Evolutionary conservation across 2,797 vertebrate species (phyloP).

Genomic region (Micromesistius poutassou): DNA sequence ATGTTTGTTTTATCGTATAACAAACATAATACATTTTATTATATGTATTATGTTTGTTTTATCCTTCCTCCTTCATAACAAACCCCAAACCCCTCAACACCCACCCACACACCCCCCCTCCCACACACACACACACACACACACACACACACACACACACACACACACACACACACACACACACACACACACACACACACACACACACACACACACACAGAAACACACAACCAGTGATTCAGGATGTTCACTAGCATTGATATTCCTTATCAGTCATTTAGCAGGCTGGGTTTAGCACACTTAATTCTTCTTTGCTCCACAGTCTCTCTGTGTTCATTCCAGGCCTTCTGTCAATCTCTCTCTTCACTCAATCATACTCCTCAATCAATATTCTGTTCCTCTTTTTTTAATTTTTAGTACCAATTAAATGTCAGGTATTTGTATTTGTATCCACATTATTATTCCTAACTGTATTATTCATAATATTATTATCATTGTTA

Average conservation of each 20-base stretch:
- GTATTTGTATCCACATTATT: too few species aligned
- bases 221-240: constrained; percentile 1
- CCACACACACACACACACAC: constrained; percentile 7
- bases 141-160: not conserved
- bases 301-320: constrained; percentile 17
- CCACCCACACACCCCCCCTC: constrained; percentile 21
- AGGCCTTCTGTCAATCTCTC: constrained; percentile 30
- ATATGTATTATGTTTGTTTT: not conserved
- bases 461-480: too few species aligned
- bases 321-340: constrained; percentile 14
- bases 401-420: too few species aligned
- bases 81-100: constrained; percentile 12
- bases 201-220: constrained; percentile 1
- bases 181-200: constrained; percentile 21
- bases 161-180: constrained; percentile 1
- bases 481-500: too few species aligned
- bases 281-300: constrained; percentile 45
- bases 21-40: too few species aligned
- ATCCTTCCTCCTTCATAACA: constrained; percentile 14
- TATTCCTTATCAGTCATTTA: constrained; percentile 58
- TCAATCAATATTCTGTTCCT: too few species aligned
- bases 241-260: constrained; percentile 53
- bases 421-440: too few species aligned
- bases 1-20: too few species aligned
- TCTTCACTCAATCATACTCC: constrained; percentile 5